These are phyloP conservation scores for Platygyra sinensis DNA, from an alignment of 64 coral and sea anemone genomes.

Conservation along the genomic window DNA sequence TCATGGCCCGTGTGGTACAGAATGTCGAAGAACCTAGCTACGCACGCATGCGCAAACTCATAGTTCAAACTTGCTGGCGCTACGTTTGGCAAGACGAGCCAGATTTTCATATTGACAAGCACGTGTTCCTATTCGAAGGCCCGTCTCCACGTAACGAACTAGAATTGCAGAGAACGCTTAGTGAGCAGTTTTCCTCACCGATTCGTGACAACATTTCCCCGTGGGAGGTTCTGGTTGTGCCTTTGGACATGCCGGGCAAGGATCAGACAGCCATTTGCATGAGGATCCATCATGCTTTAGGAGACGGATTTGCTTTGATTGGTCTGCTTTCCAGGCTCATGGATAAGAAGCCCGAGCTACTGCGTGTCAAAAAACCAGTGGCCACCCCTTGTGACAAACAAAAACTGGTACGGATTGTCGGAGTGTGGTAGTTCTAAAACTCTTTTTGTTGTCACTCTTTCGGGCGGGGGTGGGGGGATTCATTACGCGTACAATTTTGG, in stretches of 20 bases:
- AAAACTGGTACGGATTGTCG: conserved; percentile 34
- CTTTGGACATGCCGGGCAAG: conserved; percentile 54
- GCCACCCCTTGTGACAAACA: conserved; percentile 81
- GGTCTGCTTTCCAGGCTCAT: conserved; percentile 68
- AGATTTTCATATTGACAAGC: conserved; percentile 75
- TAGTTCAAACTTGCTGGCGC: conserved; percentile 65
- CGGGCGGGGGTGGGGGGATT: no score
- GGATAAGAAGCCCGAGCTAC: conserved; percentile 83
- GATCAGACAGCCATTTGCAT: conserved; percentile 72
- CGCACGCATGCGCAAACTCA: conserved; percentile 53
- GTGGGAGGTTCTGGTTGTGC: conserved; percentile 67
- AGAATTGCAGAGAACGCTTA: conserved; percentile 59
- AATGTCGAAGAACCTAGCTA: conserved; percentile 77
- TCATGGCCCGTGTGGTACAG: conserved; percentile 71
- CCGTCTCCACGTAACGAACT: conserved; percentile 48
- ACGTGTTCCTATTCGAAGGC: conserved; percentile 59
- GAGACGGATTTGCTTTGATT: conserved; percentile 82
- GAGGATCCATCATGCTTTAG: conserved; percentile 81
- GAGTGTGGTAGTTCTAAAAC: no score
- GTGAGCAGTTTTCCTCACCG: conserved; percentile 51
- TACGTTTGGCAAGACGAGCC: conserved; percentile 83
- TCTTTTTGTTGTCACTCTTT: no score
- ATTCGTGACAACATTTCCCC: conserved; percentile 72
- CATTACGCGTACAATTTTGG: no score
- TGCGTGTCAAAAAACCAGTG: conserved; percentile 81